Percentiles rank a stretch among this genome's conserved stretches.
phyloP scores from a whole-genome alignment of 2,888 invertebrate species.

The Cerceris rybyensis region DNA sequence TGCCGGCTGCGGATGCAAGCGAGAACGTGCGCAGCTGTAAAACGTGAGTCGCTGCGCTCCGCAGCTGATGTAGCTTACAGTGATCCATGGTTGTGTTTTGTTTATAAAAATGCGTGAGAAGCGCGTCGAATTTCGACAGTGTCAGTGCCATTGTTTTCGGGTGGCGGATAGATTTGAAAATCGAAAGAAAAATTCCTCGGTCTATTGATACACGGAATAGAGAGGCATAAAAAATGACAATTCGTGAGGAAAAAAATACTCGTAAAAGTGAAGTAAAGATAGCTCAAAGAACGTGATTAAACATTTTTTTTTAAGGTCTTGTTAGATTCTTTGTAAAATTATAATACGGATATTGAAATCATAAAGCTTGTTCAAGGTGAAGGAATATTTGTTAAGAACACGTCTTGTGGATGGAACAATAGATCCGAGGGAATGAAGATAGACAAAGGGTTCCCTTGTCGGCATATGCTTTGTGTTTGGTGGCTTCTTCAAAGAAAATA shows the following conservation, averaged over 20 bases:
- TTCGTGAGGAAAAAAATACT: constrained; percentile 17
- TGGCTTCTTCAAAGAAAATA: constrained; percentile 7
- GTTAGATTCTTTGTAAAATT: too few relatives aligned
- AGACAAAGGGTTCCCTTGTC: constrained; percentile 45
- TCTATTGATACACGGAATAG: constrained; percentile 10
- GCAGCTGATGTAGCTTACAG: constrained; percentile 64
- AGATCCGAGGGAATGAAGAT: constrained; percentile 21
- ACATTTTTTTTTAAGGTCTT: too few relatives aligned
- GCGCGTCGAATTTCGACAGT: constrained; percentile 43
- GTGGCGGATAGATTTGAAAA: background rate
- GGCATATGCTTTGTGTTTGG: constrained; percentile 50
- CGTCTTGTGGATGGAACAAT: constrained; percentile 31
- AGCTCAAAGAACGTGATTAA: constrained; percentile 4
- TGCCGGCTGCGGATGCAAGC: constrained; percentile 62
- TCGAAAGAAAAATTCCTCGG: constrained; percentile 5
- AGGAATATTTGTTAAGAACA: constrained; percentile 6
- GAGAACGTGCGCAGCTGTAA: constrained; percentile 73
- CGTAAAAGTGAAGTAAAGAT: constrained; percentile 33
- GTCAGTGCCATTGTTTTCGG: constrained; percentile 34
- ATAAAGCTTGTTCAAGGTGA: background rate
- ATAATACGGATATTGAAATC: background rate
- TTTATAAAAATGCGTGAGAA: constrained; percentile 57
- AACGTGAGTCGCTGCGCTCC: constrained; percentile 69
- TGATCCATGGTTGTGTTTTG: constrained; percentile 51
- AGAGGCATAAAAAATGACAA: constrained; percentile 35